Percentiles rank a stretch among this genome's conserved stretches.
Evolutionary conservation across 64 coral and sea anemone genomes (phyloP).

Genomic region (Pachyseris speciosa): DNA sequence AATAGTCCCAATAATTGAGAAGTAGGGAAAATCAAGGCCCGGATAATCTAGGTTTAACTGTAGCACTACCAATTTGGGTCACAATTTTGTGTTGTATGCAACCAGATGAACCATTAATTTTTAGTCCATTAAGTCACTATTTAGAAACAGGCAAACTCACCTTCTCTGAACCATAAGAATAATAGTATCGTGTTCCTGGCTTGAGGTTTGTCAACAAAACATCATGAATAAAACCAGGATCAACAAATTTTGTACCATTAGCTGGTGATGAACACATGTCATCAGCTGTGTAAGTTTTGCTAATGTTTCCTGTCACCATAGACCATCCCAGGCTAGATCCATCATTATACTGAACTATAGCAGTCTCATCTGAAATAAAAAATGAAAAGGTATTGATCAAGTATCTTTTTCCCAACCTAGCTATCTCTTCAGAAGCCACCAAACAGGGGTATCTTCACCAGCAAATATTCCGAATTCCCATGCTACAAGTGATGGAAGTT

Average conservation of each 20-base stretch:
- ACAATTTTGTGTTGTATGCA: too few species aligned
- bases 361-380: slow-evolving; percentile 60
- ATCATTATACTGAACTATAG: slow-evolving; percentile 80
- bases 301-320: slow-evolving; percentile 42
- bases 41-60: too few species aligned
- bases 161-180: slow-evolving; percentile 75
- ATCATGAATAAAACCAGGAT: slow-evolving; percentile 94
- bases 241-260: slow-evolving; percentile 47
- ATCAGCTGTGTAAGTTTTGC: slow-evolving; percentile 80
- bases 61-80: too few species aligned
- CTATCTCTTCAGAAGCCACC: too few species aligned
- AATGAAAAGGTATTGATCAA: not conserved
- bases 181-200: slow-evolving; percentile 77
- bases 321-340: not conserved
- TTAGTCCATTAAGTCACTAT: not conserved
- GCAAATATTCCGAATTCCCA: too few species aligned
- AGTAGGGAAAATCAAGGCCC: too few species aligned
- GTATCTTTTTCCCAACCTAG: too few species aligned
- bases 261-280: slow-evolving; percentile 81
- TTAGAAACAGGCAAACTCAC: not conserved
- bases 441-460: too few species aligned
- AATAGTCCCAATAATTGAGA: too few species aligned
- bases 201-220: slow-evolving; percentile 83
- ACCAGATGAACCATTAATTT: too few species aligned
- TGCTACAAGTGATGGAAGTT: too few species aligned